Evolutionary conservation across 2,888 invertebrate genomes (phyloP).

Genomic region (Elmis aenea): DNA sequence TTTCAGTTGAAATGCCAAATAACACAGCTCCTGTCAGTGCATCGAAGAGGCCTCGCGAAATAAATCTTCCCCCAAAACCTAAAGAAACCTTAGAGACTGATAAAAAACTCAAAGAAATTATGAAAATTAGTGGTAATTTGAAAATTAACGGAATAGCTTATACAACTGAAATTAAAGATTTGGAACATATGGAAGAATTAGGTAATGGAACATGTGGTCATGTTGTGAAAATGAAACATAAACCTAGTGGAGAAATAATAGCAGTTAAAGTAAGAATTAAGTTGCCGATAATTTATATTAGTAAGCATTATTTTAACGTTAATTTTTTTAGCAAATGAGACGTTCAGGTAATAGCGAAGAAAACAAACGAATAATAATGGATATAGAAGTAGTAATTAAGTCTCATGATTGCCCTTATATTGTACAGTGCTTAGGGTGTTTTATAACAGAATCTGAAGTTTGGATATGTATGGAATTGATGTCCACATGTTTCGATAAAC

Average conservation of each 20-base stretch:
- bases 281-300: conserved; percentile 13
- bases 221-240: conserved; percentile 94
- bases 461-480: conserved; percentile 99
- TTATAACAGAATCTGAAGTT: conserved; percentile 94
- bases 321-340: conserved; percentile 82
- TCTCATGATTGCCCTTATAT: conserved; percentile 96
- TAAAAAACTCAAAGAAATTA: conserved; percentile 83
- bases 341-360: conserved; percentile 95
- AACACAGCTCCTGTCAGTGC: too few relatives aligned
- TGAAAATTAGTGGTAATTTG: conserved; percentile 87
- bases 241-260: conserved; percentile 76
- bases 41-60: conserved; percentile 52
- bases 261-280: conserved; percentile 94
- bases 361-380: conserved; percentile 97
- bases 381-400: conserved; percentile 95
- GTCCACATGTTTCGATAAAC: conserved; percentile 97
- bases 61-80: conserved; percentile 56
- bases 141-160: conserved; percentile 76
- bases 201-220: conserved; percentile 97
- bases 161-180: conserved; percentile 74
- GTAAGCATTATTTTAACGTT: conserved; percentile 9
- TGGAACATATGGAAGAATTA: conserved; percentile 80
- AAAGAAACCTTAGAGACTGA: conserved; percentile 62
- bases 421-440: conserved; percentile 95
- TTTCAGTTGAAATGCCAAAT: too few relatives aligned